Evolutionary conservation across 2,888 invertebrate genomes (phyloP), one percentile per base, ranked within the genome.

Genomic region (Octodonta nipae): DNA sequence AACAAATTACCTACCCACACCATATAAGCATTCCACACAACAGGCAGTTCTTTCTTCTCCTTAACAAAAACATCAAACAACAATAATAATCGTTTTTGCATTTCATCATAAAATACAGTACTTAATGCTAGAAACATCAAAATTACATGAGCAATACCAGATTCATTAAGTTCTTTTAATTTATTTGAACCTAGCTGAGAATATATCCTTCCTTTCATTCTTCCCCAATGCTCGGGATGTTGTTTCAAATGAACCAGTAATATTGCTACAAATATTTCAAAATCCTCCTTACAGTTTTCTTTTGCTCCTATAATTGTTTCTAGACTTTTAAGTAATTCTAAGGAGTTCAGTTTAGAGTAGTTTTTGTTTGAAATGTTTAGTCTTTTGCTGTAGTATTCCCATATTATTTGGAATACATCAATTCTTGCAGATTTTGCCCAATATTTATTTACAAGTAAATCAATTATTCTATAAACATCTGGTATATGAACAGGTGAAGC

Each of bases 171-270:
- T 35, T 55, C 54, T 10, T 50, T 54, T 13, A 60, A 40, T 45
- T 60, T 61, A 26, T 55, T 52, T 5, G 54, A 51, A 3, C 58
- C 55, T n/a, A 61, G 43, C 37, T 57, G 57, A 2, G 59, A 58
- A 43, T 57, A 62, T 38, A 62, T 58, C 30, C 61, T 37, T 2
- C 60, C 61, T 36, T 58, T 56, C 20, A 62, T 49, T 44, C 58
- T 60, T 3, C 47, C 49, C 61, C 61, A 62, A 33, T 60, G 59
- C 22, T 39, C 32, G 3, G 56, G 59, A 43, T 57, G 47, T 22
- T 47, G 46, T 15, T 30, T 41, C 30, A 62, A 49, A 44, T 60
- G 55, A 31, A 37, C 40, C 3, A 46, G 29, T 8, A 62, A 37
- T 44, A 61, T 47, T 20, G 48, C 49, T 20, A 59, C 36, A 41